phyloP scores from a whole-genome alignment of 2,888 invertebrate genomes.

The Pollenia labialis region DNA sequence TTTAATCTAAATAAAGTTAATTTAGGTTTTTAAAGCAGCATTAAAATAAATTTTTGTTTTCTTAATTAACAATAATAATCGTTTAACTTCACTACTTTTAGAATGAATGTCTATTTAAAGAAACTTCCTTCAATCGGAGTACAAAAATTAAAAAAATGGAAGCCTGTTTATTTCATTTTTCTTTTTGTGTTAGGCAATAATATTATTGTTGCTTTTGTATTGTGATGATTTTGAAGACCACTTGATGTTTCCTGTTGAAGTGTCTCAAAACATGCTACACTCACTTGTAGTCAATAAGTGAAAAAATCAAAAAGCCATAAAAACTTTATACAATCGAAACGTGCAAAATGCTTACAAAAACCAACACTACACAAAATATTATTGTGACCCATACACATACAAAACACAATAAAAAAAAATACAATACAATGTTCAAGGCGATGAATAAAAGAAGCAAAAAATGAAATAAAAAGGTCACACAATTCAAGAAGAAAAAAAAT shows the following conservation, averaged over 20 bases:
- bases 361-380: constrained; percentile 43
- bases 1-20: not conserved
- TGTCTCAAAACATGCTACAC: constrained; percentile 39
- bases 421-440: not conserved
- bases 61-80: not conserved
- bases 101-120: constrained; percentile 1
- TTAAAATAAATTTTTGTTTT: not conserved
- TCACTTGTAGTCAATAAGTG: constrained; percentile 78
- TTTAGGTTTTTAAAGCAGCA: not conserved
- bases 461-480: constrained; percentile 33
- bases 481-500: not conserved
- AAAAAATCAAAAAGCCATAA: constrained; percentile 82
- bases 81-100: not conserved
- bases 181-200: constrained; percentile 21
- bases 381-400: not conserved
- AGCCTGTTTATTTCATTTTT: not conserved
- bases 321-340: constrained; percentile 82
- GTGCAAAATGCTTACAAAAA: constrained; percentile 78
- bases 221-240: constrained; percentile 58
- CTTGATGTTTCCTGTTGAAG: constrained; percentile 65
- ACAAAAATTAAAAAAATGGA: not conserved
- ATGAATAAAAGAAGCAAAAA: constrained; percentile 16
- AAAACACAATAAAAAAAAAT: no score
- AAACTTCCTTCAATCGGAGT: not conserved
- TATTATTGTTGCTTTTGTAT: constrained; percentile 37